A percentile compares a stretch with the other conserved stretches of the same genome.
These are phyloP conservation scores for Papilio glaucus DNA, from an alignment of 1,140 invertebrate genomes.

Conservation along the genomic window DNA sequence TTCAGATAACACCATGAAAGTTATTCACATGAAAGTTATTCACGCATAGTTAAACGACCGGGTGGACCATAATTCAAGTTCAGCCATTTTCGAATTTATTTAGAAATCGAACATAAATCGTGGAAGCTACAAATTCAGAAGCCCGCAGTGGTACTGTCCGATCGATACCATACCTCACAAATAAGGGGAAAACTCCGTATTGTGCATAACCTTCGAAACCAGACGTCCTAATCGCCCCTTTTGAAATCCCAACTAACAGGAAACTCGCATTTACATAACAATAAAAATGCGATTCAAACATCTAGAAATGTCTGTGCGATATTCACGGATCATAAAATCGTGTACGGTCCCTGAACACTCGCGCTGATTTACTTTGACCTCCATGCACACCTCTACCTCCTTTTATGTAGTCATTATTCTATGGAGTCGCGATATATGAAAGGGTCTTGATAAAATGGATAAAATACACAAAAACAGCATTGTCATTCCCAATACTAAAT, in stretches of 20 bases:
- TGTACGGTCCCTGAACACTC: constrained; percentile 64
- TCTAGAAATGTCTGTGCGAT: constrained; percentile 82
- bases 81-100: constrained; percentile 69
- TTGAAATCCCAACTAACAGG: constrained; percentile 81
- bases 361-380: constrained; percentile 71
- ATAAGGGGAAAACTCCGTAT: constrained; percentile 67
- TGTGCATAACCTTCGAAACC: constrained; percentile 79
- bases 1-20: constrained; percentile 24
- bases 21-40: constrained; percentile 31
- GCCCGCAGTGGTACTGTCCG: constrained; percentile 46
- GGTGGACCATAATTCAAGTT: constrained; percentile 73
- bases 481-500: constrained; percentile 22
- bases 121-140: constrained; percentile 60
- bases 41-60: constrained; percentile 53
- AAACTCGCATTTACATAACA: constrained; percentile 83
- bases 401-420: constrained; percentile 13
- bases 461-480: constrained; percentile 17
- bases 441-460: constrained; percentile 68
- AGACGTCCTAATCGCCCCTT: constrained; percentile 82
- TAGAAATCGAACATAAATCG: constrained; percentile 60
- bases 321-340: constrained; percentile 83
- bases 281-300: constrained; percentile 82
- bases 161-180: constrained; percentile 67
- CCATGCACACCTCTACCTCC: constrained; percentile 34
- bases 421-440: background rate